Conservation (phyloP, 2,888 invertebrate species). For the Arctia plantaginis region DNA sequence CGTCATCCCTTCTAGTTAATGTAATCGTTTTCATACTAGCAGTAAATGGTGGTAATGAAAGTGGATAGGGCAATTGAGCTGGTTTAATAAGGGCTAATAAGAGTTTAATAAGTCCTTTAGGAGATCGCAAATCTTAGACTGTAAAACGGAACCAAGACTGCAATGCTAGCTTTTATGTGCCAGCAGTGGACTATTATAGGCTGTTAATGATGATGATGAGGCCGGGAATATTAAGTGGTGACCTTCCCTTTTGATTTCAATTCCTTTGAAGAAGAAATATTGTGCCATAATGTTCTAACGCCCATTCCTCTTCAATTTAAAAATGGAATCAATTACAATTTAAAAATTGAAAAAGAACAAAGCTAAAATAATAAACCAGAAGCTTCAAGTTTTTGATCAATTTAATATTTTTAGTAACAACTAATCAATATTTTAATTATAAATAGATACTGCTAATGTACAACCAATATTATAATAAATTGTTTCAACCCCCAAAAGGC, state of each 20-base stretch:
- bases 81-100: too few relatives aligned
- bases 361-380: not conserved
- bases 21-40: not conserved
- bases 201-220: too few relatives aligned
- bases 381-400: slow-evolving; percentile 69
- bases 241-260: too few relatives aligned
- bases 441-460: slow-evolving; percentile 84
- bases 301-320: not conserved
- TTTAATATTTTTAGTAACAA: slow-evolving; percentile 86
- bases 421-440: slow-evolving; percentile 86
- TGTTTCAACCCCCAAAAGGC: slow-evolving; percentile 72
- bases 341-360: not conserved
- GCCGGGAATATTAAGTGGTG: too few relatives aligned
- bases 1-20: not conserved
- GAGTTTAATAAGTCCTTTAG: too few relatives aligned
- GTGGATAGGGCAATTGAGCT: not conserved
- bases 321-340: not conserved
- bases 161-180: not conserved
- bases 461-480: slow-evolving; percentile 77
- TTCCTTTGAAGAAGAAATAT: not conserved
- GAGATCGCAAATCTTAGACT: too few relatives aligned
- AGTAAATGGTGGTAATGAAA: not conserved
- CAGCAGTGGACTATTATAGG: too few relatives aligned
- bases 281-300: not conserved
- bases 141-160: not conserved